A percentile compares a stretch with the other conserved stretches of the same genome.
Evolutionary conservation across 2,888 invertebrate genomes (phyloP).

Genomic region (Phragmatobia fuliginosa): DNA sequence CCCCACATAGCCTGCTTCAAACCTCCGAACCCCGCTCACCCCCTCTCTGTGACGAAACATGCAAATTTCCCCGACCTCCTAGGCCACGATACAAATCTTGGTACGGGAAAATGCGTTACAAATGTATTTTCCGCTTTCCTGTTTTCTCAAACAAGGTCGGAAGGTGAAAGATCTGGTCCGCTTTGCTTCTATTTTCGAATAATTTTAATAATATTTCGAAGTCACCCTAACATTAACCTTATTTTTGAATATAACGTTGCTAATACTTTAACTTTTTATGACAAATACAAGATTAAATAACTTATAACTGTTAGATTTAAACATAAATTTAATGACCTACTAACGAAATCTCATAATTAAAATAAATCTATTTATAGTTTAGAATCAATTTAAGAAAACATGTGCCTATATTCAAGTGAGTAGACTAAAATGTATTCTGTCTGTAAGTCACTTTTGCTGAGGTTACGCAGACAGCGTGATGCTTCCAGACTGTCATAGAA

Average conservation of each 20-base stretch:
- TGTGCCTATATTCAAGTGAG: background rate
- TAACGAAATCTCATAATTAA: background rate
- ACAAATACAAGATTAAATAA: slow-evolving; percentile 1
- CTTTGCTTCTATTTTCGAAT: slow-evolving; percentile 32
- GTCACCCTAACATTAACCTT: slow-evolving; percentile 35
- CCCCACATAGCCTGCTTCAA: slow-evolving; percentile 29
- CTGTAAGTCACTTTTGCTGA: background rate
- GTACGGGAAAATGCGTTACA: slow-evolving; percentile 69
- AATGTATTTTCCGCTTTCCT: slow-evolving; percentile 60
- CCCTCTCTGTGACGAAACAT: slow-evolving; percentile 74
- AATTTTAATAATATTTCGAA: slow-evolving; percentile 33
- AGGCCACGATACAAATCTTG: slow-evolving; percentile 63
- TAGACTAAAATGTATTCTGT: background rate
- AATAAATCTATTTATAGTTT: background rate
- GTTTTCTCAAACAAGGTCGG: slow-evolving; percentile 67
- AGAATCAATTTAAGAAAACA: background rate
- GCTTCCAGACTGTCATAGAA: slow-evolving; percentile 20
- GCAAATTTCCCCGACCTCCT: slow-evolving; percentile 75
- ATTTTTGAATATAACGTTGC: slow-evolving; percentile 18
- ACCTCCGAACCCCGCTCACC: slow-evolving; percentile 24
- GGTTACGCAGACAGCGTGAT: background rate
- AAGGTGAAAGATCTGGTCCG: slow-evolving; percentile 54
- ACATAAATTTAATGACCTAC: slow-evolving; percentile 4
- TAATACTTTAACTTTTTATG: background rate
- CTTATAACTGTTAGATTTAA: background rate